Percentiles rank a stretch among this genome's conserved stretches.
phyloP scores from a whole-genome alignment of 2,888 invertebrate species.

The Drosophila infuscata region DNA sequence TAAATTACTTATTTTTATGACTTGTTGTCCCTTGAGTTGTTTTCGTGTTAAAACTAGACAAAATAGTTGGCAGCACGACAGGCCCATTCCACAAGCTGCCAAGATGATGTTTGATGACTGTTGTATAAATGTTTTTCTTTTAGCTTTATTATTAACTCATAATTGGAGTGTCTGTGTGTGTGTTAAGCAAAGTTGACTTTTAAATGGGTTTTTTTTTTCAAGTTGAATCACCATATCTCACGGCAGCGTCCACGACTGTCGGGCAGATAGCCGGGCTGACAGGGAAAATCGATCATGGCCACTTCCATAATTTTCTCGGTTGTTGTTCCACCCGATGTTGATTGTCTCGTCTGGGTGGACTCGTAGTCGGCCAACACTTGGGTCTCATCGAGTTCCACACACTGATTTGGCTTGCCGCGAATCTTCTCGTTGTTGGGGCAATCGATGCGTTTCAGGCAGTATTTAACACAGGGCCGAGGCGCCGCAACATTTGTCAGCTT shows the following conservation, averaged over 20 bases:
- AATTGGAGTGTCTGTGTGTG: not conserved
- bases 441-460: conserved; percentile 71
- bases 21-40: conserved; percentile 37
- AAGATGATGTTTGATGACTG: conserved; percentile 13
- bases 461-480: conserved; percentile 76
- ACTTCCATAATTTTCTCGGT: conserved; percentile 69
- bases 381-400: conserved; percentile 74
- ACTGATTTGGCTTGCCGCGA: conserved; percentile 64
- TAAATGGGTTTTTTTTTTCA: not conserved
- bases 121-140: conserved; percentile 12
- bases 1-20: conserved; percentile 65
- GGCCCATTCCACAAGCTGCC: conserved; percentile 9
- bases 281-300: conserved; percentile 84
- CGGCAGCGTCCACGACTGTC: conserved; percentile 83
- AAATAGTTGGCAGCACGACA: conserved; percentile 62
- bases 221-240: conserved; percentile 74
- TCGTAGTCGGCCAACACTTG: conserved; percentile 54
- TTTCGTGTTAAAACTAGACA: conserved; percentile 55
- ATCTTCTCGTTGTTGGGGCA: conserved; percentile 62
- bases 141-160: conserved; percentile 29
- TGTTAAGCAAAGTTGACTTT: not conserved
- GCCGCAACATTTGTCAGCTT: conserved; percentile 63
- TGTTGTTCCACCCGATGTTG: conserved; percentile 7
- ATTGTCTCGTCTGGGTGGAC: conserved; percentile 5
- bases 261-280: conserved; percentile 83